Evolutionary conservation across 2,113 vertebrate species (phyloP).

Genomic region (Paradoxurus hermaphroditus): DNA sequence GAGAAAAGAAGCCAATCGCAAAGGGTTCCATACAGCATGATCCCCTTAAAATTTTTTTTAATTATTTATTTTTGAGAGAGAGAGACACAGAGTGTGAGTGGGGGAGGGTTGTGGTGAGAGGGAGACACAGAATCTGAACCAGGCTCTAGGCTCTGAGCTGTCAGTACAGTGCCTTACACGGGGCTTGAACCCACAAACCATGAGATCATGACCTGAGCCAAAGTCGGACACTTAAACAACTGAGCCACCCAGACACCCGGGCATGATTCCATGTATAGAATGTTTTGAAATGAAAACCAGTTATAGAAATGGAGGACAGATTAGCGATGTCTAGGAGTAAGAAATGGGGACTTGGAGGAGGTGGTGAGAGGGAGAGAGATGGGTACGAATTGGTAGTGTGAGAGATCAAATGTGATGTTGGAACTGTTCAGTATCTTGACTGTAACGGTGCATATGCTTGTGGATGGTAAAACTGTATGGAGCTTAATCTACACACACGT

Average conservation of each 20-base stretch:
- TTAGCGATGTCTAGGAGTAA: neutral
- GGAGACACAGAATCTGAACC: too few relatives aligned
- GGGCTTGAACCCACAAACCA: too few relatives aligned
- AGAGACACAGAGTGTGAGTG: too few relatives aligned
- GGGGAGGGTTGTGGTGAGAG: too few relatives aligned
- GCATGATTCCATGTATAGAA: neutral
- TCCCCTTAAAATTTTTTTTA: neutral
- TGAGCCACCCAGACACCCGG: too few relatives aligned
- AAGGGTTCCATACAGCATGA: neutral
- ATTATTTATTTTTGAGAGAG: too few relatives aligned
- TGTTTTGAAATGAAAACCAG: neutral
- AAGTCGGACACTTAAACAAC: too few relatives aligned
- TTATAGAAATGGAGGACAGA: neutral
- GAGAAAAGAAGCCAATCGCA: neutral
- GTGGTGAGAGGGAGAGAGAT: neutral
- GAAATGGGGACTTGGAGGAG: neutral
- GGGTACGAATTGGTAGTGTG: neutral
- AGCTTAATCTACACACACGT: neutral
- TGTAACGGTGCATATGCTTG: neutral
- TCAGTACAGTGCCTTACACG: too few relatives aligned
- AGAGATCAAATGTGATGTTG: neutral
- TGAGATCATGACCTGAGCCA: too few relatives aligned
- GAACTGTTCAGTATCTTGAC: neutral
- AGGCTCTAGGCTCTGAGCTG: too few relatives aligned
- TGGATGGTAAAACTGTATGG: neutral